A percentile compares a stretch with the other conserved stretches of the same genome.
phyloP scores from a whole-genome alignment of 2,797 vertebrate genomes.

The Decapterus maruadsi region DNA sequence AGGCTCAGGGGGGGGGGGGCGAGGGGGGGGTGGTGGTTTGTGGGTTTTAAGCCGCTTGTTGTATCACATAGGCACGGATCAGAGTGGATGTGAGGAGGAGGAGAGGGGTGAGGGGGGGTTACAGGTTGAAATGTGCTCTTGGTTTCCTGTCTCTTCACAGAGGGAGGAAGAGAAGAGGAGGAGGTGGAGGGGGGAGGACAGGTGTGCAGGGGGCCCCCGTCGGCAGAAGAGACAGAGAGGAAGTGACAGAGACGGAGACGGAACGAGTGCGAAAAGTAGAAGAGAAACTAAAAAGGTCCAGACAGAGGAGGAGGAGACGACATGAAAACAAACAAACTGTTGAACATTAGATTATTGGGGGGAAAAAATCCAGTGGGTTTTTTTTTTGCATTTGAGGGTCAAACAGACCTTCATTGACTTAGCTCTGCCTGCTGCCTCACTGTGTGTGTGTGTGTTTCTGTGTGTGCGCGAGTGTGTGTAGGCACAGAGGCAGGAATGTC shows the following conservation, averaged over 20 bases:
- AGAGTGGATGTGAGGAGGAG: constrained; percentile 7
- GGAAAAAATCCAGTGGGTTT: neutral
- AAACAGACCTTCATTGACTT: constrained; percentile 63
- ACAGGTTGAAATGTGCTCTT: constrained; percentile 12
- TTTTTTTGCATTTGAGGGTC: constrained; percentile 39
- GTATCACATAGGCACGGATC: constrained; percentile 34
- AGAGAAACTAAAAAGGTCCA: constrained; percentile 44
- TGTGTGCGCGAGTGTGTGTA: constrained; percentile 51
- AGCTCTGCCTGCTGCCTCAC: constrained; percentile 31
- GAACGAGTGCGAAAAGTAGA: constrained; percentile 30
- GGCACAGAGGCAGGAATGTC: constrained; percentile 78
- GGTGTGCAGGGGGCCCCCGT: constrained; percentile 24
- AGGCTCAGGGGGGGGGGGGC: constrained; percentile 5
- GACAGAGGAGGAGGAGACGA: constrained; percentile 32
- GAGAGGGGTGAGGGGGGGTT: neutral
- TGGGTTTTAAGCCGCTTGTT: constrained; percentile 55
- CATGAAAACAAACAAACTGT: neutral
- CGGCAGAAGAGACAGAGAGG: constrained; percentile 23
- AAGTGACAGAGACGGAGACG: constrained; percentile 32
- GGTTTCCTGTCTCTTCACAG: constrained; percentile 13
- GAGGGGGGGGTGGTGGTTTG: neutral
- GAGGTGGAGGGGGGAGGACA: constrained; percentile 13
- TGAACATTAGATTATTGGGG: no score
- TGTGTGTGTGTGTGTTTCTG: no score
- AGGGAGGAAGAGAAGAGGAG: constrained; percentile 2